These are phyloP conservation scores for Hippoglossus stenolepis DNA, from an alignment of 2,113 vertebrate species.

Conservation along the genomic window DNA sequence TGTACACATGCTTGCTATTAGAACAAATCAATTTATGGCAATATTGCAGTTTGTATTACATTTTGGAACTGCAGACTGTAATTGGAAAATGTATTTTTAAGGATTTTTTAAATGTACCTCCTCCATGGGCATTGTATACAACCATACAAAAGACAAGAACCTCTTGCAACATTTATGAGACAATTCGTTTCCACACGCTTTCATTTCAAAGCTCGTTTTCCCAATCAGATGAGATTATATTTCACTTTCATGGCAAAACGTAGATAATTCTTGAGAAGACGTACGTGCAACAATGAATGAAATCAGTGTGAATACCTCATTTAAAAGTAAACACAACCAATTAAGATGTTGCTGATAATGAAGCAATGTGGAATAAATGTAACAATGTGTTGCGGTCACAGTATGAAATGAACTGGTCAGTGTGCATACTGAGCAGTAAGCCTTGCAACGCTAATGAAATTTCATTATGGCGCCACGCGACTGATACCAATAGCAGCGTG, in stretches of 20 bases:
- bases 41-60: no score
- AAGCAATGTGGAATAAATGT: conserved; percentile 24
- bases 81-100: neutral
- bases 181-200: neutral
- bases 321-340: neutral
- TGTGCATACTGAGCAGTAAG: conserved; percentile 23
- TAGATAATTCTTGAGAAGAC: neutral
- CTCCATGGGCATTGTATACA: neutral
- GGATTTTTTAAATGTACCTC: neutral
- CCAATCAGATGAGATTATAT: neutral
- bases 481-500: conserved; percentile 53
- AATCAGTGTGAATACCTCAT: neutral
- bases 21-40: neutral
- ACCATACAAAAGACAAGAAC: neutral
- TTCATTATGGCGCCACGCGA: conserved; percentile 35
- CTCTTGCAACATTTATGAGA: neutral
- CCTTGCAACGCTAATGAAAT: conserved; percentile 42
- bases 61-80: no score
- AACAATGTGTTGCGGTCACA: conserved; percentile 35
- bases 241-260: neutral
- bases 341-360: conserved; percentile 1
- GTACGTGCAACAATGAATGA: neutral
- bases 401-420: conserved; percentile 25
- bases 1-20: neutral
- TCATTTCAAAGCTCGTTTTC: neutral